Conservation (phyloP, 1,140 invertebrate species). For the Papilio glaucus region DNA sequence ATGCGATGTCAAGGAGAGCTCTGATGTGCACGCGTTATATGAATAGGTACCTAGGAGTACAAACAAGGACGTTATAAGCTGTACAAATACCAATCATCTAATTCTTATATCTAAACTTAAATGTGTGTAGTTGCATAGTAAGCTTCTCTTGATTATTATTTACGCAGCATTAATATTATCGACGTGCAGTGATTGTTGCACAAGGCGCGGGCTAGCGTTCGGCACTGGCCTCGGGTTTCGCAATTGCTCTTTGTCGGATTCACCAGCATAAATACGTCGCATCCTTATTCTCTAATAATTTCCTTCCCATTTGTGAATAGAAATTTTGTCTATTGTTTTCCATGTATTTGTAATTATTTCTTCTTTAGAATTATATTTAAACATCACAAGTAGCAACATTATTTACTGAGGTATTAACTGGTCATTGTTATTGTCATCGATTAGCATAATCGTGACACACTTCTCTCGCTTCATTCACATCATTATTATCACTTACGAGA, state of each 20-base stretch:
- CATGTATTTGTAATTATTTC: not conserved
- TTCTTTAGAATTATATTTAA: not conserved
- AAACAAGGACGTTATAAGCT: too few relatives aligned
- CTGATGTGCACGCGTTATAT: too few relatives aligned
- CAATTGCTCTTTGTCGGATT: constrained; percentile 38
- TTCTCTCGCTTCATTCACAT: constrained; percentile 18
- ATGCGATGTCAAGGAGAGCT: too few relatives aligned
- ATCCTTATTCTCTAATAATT: constrained; percentile 35
- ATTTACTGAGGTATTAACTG: not conserved
- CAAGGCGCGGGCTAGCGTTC: constrained; percentile 15
- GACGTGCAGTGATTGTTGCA: constrained; percentile 21
- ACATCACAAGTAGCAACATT: not conserved
- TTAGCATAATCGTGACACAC: constrained; percentile 17
- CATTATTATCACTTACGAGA: constrained; percentile 1
- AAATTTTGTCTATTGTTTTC: not conserved
- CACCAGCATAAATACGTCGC: not conserved
- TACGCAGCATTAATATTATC: constrained; percentile 23
- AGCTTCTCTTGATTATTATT: constrained; percentile 11
- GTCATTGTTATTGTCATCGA: constrained; percentile 1
- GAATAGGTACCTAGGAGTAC: too few relatives aligned
- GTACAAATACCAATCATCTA: too few relatives aligned
- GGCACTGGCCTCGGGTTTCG: constrained; percentile 41
- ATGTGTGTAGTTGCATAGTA: not conserved
- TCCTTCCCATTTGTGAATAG: constrained; percentile 12
- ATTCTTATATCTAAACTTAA: too few relatives aligned